Conservation (phyloP, 2,113 vertebrate genomes). For the Mormyrus lacerda region DNA sequence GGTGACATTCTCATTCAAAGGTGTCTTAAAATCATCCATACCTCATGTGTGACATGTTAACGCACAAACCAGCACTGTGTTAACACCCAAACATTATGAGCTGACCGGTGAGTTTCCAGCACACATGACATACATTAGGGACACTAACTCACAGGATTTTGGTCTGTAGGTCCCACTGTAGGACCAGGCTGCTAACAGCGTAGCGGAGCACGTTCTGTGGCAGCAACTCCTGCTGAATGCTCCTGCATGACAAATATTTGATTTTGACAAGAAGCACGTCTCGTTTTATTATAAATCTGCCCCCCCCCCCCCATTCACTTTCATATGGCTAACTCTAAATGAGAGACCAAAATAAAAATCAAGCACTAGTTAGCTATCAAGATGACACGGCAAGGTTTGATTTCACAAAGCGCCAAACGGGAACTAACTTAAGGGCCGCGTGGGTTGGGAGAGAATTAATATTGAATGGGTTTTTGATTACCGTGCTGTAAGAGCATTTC, state of each 20-base stretch:
- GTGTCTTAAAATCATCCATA: not conserved
- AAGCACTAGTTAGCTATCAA: not conserved
- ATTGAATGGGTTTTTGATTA: constrained; percentile 20
- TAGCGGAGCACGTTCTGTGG: not conserved
- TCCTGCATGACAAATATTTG: not conserved
- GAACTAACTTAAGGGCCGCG: constrained; percentile 13
- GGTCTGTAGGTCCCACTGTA: not conserved
- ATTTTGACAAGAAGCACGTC: not conserved
- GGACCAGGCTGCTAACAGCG: not conserved
- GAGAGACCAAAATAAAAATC: not conserved
- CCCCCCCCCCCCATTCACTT: not conserved
- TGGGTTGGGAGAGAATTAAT: constrained; percentile 20
- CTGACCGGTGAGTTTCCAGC: not conserved
- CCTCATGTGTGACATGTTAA: not conserved
- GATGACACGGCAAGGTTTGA: not conserved
- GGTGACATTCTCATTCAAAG: too few species aligned
- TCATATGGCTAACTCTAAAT: not conserved
- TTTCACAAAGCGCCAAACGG: not conserved
- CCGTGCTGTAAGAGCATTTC: not conserved
- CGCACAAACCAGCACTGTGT: not conserved
- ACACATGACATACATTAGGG: not conserved
- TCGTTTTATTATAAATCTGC: not conserved
- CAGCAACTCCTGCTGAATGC: not conserved
- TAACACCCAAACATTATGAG: not conserved
- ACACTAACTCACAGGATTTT: not conserved